These are phyloP conservation scores for Odontesthes bonariensis DNA, from an alignment of 2,113 vertebrate species.

Conservation along the genomic window DNA sequence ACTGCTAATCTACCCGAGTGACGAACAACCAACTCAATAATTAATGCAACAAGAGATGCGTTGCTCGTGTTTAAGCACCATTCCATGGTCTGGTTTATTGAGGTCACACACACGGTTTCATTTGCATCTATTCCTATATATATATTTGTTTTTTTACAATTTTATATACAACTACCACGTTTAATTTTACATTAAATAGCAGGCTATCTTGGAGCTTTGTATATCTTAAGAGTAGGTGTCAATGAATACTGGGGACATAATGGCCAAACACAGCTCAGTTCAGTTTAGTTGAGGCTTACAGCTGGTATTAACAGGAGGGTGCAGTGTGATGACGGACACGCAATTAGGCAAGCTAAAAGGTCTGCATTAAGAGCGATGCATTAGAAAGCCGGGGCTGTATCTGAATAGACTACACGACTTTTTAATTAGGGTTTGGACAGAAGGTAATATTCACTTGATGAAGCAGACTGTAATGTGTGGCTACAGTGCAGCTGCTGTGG, in stretches of 20 bases:
- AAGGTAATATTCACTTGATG: constrained; percentile 76
- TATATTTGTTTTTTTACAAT: constrained; percentile 34
- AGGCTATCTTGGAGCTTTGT: not conserved
- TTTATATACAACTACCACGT: constrained; percentile 19
- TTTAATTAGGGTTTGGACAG: constrained; percentile 73
- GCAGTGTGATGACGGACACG: constrained; percentile 54
- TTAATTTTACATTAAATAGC: constrained; percentile 23
- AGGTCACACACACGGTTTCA: constrained; percentile 54
- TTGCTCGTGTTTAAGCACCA: constrained; percentile 83
- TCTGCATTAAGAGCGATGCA: constrained; percentile 62
- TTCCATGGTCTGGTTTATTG: constrained; percentile 71
- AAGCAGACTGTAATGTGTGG: constrained; percentile 70
- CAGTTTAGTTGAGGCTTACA: constrained; percentile 50
- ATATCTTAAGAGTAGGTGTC: constrained; percentile 22
- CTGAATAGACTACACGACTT: constrained; percentile 64
- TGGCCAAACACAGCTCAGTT: constrained; percentile 42
- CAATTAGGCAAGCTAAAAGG: constrained; percentile 68
- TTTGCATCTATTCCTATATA: constrained; percentile 33
- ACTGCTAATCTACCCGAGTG: constrained; percentile 82
- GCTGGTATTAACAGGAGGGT: constrained; percentile 52
- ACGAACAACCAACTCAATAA: constrained; percentile 82
- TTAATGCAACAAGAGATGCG: constrained; percentile 84
- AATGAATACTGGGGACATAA: constrained; percentile 42
- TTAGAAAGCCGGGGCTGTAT: constrained; percentile 56
- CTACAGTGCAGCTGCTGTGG: constrained; percentile 73